Base-by-base conservation (phyloP, 2,888 invertebrate species). In the Stenichneumon culpator region DNA sequence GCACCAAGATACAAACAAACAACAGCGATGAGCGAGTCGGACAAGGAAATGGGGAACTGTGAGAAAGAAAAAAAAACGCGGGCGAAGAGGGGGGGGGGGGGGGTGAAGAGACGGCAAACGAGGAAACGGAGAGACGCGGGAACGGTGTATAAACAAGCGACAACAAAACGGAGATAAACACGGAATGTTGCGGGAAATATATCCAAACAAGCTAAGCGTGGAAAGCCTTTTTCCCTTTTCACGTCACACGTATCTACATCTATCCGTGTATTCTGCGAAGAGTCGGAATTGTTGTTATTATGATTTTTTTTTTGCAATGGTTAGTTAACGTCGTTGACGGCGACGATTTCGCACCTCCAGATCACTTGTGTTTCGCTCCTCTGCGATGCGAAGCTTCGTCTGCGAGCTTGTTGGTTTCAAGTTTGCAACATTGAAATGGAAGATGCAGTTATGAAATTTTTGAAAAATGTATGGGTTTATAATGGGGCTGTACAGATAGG, bases 111-210 rank as follows among this genome's bases (percentile, higher is more conserved):
- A 72, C 82, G 88, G 86, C 86, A 89, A 89, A 87, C 25, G 22
- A 25, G 14, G 60, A 60, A 60, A 60, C n/a, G 81, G 83, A 87
- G 88, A 88, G 88, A 89, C 89, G 88, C 90, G 90, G 90, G 72
- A 57, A 90, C 90, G 89, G 90, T 92, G 92, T 91, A 92, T 91
- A 93, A 93, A 93, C 92, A 92, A 91, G 91, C 91, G 92, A 92
- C 93, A 93, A 93, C 83, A 83, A 86, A 80, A 83, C 92, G 90
- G 91, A 91, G 92, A 93, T 93, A 93, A 93, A 93, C 92, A 93
- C 90, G 90, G 92, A 92, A 91, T 92, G 92, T 92, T 91, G 91
- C 91, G 91, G 91, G 91, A 90, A 93, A 93, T 92, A 92, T 91
- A 91, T 91, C 90, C 91, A 92, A 92, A 92, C 91, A 92, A 90